phyloP scores from a whole-genome alignment of 2,888 invertebrate species.

The Cremastinae sp. region DNA sequence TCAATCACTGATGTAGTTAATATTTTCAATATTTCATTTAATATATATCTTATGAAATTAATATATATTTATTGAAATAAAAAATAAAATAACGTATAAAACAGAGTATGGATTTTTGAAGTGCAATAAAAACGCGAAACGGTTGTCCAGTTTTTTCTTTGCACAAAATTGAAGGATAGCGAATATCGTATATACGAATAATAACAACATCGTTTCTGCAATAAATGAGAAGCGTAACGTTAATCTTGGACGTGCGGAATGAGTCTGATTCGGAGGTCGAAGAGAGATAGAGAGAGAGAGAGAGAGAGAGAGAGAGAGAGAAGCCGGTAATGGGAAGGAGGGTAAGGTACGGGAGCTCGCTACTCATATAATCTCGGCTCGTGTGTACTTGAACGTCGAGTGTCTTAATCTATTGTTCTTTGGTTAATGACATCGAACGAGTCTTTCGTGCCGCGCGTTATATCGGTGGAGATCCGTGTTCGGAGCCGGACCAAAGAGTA shows the following conservation, averaged over 20 bases:
- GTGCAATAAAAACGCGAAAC: not conserved
- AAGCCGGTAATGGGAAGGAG: constrained; percentile 36
- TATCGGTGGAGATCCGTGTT: constrained; percentile 17
- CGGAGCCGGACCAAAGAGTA: not conserved
- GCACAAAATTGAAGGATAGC: not conserved
- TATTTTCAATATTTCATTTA: too few species aligned
- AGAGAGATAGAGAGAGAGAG: constrained; percentile 32
- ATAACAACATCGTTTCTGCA: constrained; percentile 14
- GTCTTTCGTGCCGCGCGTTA: constrained; percentile 2
- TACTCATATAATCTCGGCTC: constrained; percentile 23
- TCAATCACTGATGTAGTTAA: too few species aligned
- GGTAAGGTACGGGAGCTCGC: constrained; percentile 9
- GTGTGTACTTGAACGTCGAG: constrained; percentile 17
- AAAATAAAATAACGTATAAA: too few species aligned
- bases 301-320: too few species aligned
- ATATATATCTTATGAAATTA: too few species aligned
- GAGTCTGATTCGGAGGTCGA: constrained; percentile 8
- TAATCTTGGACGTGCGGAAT: constrained; percentile 17
- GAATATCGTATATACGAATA: too few species aligned
- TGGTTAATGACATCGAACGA: constrained; percentile 21
- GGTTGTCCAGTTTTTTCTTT: not conserved
- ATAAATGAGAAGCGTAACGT: constrained; percentile 14
- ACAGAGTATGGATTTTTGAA: too few species aligned
- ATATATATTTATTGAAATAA: too few species aligned
- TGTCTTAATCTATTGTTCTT: constrained; percentile 37